Percentiles rank a stretch among this genome's conserved stretches.
These are phyloP conservation scores for Apogon talboti DNA, from an alignment of 2,797 vertebrate genomes.

Conservation along the genomic window DNA sequence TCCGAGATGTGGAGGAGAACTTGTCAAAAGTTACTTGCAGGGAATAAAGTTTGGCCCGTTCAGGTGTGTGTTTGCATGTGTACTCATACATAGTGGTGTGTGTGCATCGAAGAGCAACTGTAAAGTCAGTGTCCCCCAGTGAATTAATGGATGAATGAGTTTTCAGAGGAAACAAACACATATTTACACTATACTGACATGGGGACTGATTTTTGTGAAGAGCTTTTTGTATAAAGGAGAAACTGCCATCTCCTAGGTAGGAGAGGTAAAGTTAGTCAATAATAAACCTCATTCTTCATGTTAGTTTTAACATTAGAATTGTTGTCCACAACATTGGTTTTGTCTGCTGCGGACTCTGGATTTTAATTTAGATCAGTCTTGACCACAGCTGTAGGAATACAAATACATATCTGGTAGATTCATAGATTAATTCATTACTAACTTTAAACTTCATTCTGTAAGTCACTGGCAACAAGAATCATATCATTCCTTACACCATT, in stretches of 20 bases:
- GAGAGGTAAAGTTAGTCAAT: background rate
- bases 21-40: conserved; percentile 74
- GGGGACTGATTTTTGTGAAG: background rate
- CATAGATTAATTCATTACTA: too few species aligned
- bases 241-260: background rate
- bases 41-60: conserved; percentile 62
- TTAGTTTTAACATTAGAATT: background rate
- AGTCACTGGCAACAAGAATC: too few species aligned
- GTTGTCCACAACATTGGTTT: too few species aligned
- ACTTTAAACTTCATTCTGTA: too few species aligned
- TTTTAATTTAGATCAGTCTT: too few species aligned
- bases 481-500: too few species aligned
- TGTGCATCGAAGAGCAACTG: background rate
- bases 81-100: background rate
- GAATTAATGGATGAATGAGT: background rate
- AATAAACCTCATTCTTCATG: background rate
- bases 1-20: conserved; percentile 67
- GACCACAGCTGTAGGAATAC: too few species aligned
- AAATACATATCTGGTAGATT: too few species aligned
- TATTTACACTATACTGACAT: background rate
- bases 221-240: background rate
- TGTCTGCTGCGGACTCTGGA: too few species aligned
- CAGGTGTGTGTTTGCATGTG: conserved; percentile 31
- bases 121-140: background rate
- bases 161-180: too few species aligned